A percentile compares a stretch with the other conserved stretches of the same genome.
Evolutionary conservation across 2,888 invertebrate species (phyloP).

Genomic region (Cecidostiba fungosa): DNA sequence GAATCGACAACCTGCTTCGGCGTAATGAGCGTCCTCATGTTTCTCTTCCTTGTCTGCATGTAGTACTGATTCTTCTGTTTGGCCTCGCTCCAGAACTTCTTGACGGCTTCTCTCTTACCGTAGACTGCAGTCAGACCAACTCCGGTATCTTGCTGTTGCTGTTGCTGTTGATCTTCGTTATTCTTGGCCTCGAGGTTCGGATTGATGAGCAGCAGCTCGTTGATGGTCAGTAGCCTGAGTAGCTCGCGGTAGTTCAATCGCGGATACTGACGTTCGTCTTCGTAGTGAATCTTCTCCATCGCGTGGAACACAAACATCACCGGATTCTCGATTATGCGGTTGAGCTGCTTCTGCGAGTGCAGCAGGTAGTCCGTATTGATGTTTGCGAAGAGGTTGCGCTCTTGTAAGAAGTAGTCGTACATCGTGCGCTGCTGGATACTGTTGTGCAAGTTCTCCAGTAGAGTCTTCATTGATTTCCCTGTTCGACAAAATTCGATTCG

Average conservation of each 20-base stretch:
- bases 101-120: not conserved
- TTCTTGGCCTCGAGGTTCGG: conserved; percentile 61
- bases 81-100: conserved; percentile 69
- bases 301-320: conserved; percentile 87
- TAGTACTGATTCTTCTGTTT: conserved; percentile 65
- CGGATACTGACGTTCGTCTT: conserved; percentile 83
- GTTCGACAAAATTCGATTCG: conserved; percentile 8
- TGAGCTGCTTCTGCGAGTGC: conserved; percentile 85
- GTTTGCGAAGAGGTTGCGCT: conserved; percentile 88
- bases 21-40: conserved; percentile 71
- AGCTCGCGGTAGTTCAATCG: conserved; percentile 83
- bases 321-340: conserved; percentile 87
- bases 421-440: conserved; percentile 77
- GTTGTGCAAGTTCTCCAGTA: conserved; percentile 85
- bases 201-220: conserved; percentile 78
- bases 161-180: not conserved
- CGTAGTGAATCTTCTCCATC: conserved; percentile 86
- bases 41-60: conserved; percentile 59
- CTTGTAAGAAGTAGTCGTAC: conserved; percentile 88
- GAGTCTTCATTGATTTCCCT: conserved; percentile 85
- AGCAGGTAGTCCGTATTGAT: conserved; percentile 85
- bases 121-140: not conserved
- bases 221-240: conserved; percentile 83
- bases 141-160: not conserved
- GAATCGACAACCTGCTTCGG: conserved; percentile 71